Evolutionary conservation across 2,113 vertebrate species (phyloP), one percentile per base, ranked within the genome.

Genomic region (Nyctereutes procyonoides): DNA sequence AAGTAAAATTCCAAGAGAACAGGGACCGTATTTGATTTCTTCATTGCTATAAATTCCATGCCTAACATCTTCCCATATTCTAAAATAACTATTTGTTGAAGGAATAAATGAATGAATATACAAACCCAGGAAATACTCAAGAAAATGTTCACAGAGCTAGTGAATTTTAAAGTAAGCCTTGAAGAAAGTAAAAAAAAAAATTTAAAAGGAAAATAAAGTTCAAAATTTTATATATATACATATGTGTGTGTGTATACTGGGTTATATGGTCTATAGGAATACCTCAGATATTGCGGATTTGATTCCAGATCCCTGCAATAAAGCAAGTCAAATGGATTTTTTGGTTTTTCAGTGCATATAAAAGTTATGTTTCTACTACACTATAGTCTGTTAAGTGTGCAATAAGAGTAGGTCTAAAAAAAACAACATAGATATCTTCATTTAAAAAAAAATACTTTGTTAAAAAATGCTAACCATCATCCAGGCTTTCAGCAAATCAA

Each of bases 201-300:
- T 56, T 63, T 85, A 51, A 92, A 90, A 97, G 14, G 20, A 74
- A 76, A 95, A 73, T 62, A 87, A 97, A 69, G 26, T 76, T 90
- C 55, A 80, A 67, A 43, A 43, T 43, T 43, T 43, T 3, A 8
- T 32, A 30, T 15, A 2, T 30, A 14, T 65, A 30, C 6, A 7
- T 15, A n/a, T 43, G 43, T 43, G 43, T 43, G 6, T 6, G 1
- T 6, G 7, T 3, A 8, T 32, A 65, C 4, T 93, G 20, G 71
- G 1, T 91, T 85, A 86, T 35, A 74, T n/a, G 1, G 14, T 67
- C 67, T 67, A 48, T 35, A 77, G 38, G 73, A 22, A 26, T 43
- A 74, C 12, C 38, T 74, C 73, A 74, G 38, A 74, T 74, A 48
- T 8, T 43, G 38, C 2, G 1, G 38, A 43, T 74, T 74, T 74